Evolutionary conservation across 1,140 invertebrate genomes (phyloP).

Genomic region (Hestina assimilis): DNA sequence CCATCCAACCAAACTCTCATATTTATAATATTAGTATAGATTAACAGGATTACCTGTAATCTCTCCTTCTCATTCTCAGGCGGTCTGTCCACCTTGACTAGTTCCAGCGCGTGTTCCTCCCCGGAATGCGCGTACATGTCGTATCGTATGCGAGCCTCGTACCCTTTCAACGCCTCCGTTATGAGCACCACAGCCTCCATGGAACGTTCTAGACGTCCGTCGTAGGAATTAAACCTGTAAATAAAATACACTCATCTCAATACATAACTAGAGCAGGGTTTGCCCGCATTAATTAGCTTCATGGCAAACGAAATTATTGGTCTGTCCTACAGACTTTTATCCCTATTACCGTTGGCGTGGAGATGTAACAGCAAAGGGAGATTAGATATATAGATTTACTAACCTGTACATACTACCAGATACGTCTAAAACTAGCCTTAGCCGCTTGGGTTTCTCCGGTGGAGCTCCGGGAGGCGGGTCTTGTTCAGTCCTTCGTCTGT

Average conservation of each 20-base stretch:
- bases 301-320: no score
- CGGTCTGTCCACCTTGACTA: constrained; percentile 85
- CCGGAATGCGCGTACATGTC: constrained; percentile 97
- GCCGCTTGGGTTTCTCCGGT: constrained; percentile 91
- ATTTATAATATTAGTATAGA: no score
- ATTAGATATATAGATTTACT: background rate
- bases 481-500: constrained; percentile 88
- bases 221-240: constrained; percentile 81
- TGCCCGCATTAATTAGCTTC: no score
- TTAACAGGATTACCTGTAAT: constrained; percentile 77
- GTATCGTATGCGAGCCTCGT: constrained; percentile 93
- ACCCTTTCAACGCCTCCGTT: constrained; percentile 95
- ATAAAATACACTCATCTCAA: no score
- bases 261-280: no score
- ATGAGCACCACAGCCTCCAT: constrained; percentile 95
- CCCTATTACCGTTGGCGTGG: background rate
- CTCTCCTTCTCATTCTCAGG: constrained; percentile 94
- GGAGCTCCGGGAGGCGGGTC: constrained; percentile 91
- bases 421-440: constrained; percentile 95
- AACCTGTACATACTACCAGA: constrained; percentile 97
- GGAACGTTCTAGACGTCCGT: constrained; percentile 93
- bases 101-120: constrained; percentile 87
- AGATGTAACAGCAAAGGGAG: no score
- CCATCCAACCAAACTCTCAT: background rate
- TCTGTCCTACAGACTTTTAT: no score